Conservation (phyloP, 2,888 invertebrate genomes). For the Trichopria drosophilae region DNA sequence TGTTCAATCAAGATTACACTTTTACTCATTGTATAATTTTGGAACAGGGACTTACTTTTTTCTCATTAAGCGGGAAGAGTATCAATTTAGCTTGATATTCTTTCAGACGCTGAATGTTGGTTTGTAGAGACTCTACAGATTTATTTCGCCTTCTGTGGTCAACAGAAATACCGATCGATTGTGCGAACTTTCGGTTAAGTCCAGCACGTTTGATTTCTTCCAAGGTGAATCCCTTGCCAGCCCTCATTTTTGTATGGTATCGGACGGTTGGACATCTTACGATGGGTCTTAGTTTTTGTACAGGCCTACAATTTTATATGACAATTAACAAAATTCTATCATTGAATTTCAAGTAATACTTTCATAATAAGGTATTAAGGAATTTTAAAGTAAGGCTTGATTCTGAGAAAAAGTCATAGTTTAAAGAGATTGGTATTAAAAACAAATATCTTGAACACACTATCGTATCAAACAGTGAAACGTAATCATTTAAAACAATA, state of each 20-base stretch:
- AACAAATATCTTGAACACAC: too few species aligned
- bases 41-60: conserved; percentile 63
- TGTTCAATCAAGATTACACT: too few species aligned
- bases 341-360: too few species aligned
- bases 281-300: conserved; percentile 83
- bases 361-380: too few species aligned
- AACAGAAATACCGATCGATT: conserved; percentile 92
- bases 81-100: conserved; percentile 95
- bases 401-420: too few species aligned
- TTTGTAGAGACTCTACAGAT: conserved; percentile 90
- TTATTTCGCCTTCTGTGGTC: conserved; percentile 94
- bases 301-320: too few species aligned
- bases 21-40: too few species aligned
- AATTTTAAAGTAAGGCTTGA: too few species aligned
- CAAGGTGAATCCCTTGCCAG: conserved; percentile 97
- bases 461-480: too few species aligned
- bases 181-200: conserved; percentile 81
- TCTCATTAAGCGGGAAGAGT: conserved; percentile 93
- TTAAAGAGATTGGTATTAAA: too few species aligned
- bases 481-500: too few species aligned
- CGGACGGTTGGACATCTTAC: conserved; percentile 93
- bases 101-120: conserved; percentile 93
- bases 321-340: too few species aligned
- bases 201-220: conserved; percentile 95
- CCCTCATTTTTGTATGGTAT: conserved; percentile 92